Conservation (phyloP, 2,113 vertebrate species). For the Nesospiza acunhae region DNA sequence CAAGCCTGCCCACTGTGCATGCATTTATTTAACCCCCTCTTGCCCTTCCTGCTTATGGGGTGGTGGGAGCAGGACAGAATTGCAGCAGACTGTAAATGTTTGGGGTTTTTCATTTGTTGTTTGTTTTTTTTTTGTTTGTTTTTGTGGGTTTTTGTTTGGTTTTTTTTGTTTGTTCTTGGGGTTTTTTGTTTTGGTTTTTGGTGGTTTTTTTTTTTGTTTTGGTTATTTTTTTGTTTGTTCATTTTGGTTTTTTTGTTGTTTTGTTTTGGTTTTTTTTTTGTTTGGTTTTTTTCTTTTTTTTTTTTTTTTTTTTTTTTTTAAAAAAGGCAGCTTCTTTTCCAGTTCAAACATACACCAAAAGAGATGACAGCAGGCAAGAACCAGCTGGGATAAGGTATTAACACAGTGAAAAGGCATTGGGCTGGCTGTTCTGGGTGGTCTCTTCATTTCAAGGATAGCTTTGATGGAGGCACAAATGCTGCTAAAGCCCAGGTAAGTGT, state of each 20-base stretch:
- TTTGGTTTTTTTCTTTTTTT: background rate
- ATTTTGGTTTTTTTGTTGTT: too few relatives aligned
- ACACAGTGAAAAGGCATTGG: background rate
- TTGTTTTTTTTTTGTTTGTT: background rate
- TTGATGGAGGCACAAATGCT: background rate
- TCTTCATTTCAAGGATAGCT: background rate
- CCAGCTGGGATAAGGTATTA: background rate
- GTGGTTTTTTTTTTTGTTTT: background rate
- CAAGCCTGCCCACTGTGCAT: accelerated
- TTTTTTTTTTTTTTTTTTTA: background rate
- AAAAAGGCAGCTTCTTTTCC: background rate
- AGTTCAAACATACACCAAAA: background rate
- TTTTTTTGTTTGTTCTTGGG: background rate
- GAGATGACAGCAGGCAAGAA: background rate
- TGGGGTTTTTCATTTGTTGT: too few relatives aligned
- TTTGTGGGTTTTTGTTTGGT: background rate
- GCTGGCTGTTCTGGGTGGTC: background rate
- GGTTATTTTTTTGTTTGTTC: background rate
- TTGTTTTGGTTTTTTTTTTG: background rate
- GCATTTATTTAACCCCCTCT: background rate
- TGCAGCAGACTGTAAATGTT: background rate
- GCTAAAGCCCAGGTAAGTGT: background rate
- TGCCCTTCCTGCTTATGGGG: background rate
- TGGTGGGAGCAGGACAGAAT: background rate
- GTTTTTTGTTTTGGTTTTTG: too few relatives aligned